These are phyloP conservation scores for Tamias sibiricus DNA, from an alignment of 2,113 vertebrate genomes.

Conservation along the genomic window DNA sequence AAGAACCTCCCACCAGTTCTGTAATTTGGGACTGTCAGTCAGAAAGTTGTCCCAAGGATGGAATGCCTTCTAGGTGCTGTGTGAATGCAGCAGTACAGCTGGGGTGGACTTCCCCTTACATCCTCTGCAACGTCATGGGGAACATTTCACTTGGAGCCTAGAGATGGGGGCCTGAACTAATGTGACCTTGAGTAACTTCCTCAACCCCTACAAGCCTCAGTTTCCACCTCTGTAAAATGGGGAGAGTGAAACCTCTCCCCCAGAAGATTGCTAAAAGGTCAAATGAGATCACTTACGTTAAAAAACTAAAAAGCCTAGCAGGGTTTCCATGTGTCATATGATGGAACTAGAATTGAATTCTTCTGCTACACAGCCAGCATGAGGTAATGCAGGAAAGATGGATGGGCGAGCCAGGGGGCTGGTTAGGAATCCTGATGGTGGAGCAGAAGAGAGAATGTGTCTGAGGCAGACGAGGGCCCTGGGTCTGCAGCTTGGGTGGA, in stretches of 20 bases:
- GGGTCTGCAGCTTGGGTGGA: neutral
- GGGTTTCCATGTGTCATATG: neutral
- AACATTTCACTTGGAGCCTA: neutral
- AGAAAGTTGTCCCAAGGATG: neutral
- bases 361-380: constrained; percentile 2
- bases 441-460: neutral
- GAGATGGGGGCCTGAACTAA: neutral
- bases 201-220: neutral
- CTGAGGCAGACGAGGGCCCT: neutral
- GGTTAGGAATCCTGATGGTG: neutral
- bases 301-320: neutral
- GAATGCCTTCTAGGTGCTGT: neutral
- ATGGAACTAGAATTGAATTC: neutral
- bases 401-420: neutral
- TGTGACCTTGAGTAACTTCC: neutral
- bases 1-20: neutral
- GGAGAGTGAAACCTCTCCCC: neutral
- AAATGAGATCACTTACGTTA: neutral
- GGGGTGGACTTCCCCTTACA: neutral
- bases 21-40: neutral
- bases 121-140: neutral
- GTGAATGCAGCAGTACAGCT: neutral
- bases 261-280: neutral
- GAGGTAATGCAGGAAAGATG: neutral
- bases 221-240: constrained; percentile 34